phyloP scores from a whole-genome alignment of 2,888 invertebrate species.

The Saturnia pavonia region DNA sequence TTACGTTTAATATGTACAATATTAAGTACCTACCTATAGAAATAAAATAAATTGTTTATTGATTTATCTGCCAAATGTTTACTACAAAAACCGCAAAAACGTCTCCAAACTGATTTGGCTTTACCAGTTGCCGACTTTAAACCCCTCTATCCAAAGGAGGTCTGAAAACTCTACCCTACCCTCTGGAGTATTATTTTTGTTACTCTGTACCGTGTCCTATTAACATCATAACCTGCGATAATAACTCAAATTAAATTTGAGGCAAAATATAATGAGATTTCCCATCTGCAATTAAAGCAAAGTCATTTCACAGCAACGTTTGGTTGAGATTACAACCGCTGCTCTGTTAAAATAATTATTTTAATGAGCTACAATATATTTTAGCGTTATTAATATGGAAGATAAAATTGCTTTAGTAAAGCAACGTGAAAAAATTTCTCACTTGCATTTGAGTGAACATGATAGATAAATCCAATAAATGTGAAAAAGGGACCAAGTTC shows the following conservation, averaged over 20 bases:
- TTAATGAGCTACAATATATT: not conserved
- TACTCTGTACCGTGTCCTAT: not conserved
- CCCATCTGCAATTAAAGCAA: not conserved
- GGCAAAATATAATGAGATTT: not conserved
- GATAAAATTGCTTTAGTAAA: not conserved
- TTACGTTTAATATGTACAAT: too few relatives aligned
- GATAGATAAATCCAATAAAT: not conserved
- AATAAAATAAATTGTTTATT: too few relatives aligned
- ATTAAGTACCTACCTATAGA: too few relatives aligned
- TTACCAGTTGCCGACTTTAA: too few relatives aligned
- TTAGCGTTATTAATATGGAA: not conserved
- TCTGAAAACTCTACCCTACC: too few relatives aligned
- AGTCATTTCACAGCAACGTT: not conserved
- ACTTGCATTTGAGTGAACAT: not conserved
- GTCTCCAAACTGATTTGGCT: too few relatives aligned
- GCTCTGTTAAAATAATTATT: not conserved
- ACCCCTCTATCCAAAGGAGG: too few relatives aligned
- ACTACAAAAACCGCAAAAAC: too few relatives aligned
- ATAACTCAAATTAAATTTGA: not conserved
- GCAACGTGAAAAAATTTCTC: not conserved
- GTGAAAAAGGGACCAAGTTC: too few relatives aligned
- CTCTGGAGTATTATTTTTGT: too few relatives aligned
- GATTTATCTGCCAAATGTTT: too few relatives aligned
- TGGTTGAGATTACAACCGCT: conserved; percentile 3
- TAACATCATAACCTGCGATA: not conserved